Evolutionary conservation across 2,888 invertebrate genomes (phyloP), one percentile per base, ranked within the genome.

Genomic region (Eurytoma californica): DNA sequence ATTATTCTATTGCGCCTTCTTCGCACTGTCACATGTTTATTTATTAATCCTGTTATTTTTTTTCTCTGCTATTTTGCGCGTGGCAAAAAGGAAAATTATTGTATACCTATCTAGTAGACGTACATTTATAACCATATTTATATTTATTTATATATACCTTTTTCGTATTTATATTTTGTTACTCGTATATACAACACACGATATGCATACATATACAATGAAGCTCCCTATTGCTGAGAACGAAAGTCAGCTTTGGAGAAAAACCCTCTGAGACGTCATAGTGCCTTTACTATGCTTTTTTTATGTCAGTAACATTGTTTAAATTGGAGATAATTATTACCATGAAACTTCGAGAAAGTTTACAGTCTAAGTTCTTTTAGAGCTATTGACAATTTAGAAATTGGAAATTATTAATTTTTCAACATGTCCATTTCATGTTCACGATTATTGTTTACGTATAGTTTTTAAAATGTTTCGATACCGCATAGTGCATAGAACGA

Each of bases 171-270:
- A 80, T 83, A 83, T 70, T 73, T 53, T 74, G 51, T 68, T 73
- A 68, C 81, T 83, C 77, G 73, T 83, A 84, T 84, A 84, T 84
- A 84, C 81, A 80, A 80, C 85, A 85, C 85, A 85, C 84, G 84
- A 84, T 85, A 85, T 85, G 84, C 84, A 85, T 84, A 86, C 85
- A 85, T 86, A 84, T 84, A 85, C 85, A 83, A 85, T 84, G 77
- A 83, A 84, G 82, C 84, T 83, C 60, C 67, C 49, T 75, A 75
- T 73, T 58, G 70, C 66, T 70, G 70, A 75, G 51, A 70, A 70
- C 53, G 9, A 60, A 75, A 70, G 13, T 79, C 79, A 79, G 79
- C 75, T 58, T 55, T 24, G 58, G 60, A 79, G 79, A 58, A 58
- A 72, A 78, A 55, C 14, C 63, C 39, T 70, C 53, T 3, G 47